Conservation (phyloP, 2,113 vertebrate genomes). For the Catharus fuscescens region DNA sequence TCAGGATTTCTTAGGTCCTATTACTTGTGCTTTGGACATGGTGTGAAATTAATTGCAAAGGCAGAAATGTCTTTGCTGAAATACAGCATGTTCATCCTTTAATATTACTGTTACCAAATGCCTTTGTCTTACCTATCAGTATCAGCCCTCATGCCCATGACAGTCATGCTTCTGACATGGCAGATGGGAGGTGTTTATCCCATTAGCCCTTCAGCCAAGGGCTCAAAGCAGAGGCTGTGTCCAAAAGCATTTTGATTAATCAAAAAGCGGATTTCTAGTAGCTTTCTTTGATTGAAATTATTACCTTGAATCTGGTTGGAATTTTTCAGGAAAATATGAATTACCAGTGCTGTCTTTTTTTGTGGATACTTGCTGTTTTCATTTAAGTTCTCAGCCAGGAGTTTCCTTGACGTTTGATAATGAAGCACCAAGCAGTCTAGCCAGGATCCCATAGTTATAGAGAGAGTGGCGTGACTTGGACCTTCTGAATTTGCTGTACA, state of each 20-base stretch:
- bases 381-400: background rate
- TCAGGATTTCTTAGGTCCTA: background rate
- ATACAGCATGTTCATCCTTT: background rate
- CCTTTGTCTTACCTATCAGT: background rate
- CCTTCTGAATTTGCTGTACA: background rate
- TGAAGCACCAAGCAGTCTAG: accelerated
- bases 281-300: background rate
- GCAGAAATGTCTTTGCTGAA: background rate
- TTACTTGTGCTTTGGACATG: background rate
- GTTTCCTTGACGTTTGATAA: background rate
- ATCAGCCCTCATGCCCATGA: background rate
- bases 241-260: background rate
- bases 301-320: background rate
- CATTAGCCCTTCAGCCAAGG: background rate
- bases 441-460: background rate
- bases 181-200: background rate
- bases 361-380: background rate
- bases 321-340: background rate
- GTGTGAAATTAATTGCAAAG: background rate
- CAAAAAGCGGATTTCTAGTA: background rate
- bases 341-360: background rate
- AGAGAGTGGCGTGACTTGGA: background rate
- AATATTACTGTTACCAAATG: background rate
- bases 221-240: background rate
- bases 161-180: background rate